phyloP scores from a whole-genome alignment of 2,113 vertebrate genomes.

The Notothenia rossii region DNA sequence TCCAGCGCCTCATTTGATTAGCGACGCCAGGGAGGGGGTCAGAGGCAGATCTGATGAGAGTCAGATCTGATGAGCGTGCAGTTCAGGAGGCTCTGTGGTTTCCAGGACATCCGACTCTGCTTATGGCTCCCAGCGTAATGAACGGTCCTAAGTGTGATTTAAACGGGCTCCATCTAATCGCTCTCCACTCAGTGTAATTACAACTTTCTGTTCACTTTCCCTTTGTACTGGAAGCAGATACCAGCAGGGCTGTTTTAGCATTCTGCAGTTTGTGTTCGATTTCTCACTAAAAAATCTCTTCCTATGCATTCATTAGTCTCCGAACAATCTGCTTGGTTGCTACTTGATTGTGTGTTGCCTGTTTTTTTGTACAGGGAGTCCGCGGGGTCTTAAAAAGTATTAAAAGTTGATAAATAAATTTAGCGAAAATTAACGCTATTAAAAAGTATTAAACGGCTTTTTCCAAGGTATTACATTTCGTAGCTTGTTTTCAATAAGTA shows the following conservation, averaged over 20 bases:
- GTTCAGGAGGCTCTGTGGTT: conserved; percentile 50
- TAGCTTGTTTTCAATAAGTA: no score
- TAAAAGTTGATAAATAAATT: no score
- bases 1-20: conserved; percentile 73
- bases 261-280: conserved; percentile 39
- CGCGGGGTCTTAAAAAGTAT: no score
- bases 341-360: not conserved
- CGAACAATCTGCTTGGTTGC: conserved; percentile 1
- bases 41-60: conserved; percentile 72
- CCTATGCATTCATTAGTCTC: conserved; percentile 20
- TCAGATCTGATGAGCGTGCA: conserved; percentile 69
- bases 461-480: no score
- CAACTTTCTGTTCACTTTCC: conserved; percentile 56
- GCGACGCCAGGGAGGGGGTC: conserved; percentile 65
- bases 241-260: conserved; percentile 33
- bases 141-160: conserved; percentile 67
- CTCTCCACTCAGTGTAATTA: conserved; percentile 70
- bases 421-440: no score
- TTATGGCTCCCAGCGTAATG: conserved; percentile 56
- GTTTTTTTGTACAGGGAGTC: no score
- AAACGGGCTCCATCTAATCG: conserved; percentile 63
- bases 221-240: conserved; percentile 33
- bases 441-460: no score
- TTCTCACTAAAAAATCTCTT: conserved; percentile 16
- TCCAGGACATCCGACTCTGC: conserved; percentile 57